Conservation (phyloP, 2,113 vertebrate species). For the Euleptes europaea region DNA sequence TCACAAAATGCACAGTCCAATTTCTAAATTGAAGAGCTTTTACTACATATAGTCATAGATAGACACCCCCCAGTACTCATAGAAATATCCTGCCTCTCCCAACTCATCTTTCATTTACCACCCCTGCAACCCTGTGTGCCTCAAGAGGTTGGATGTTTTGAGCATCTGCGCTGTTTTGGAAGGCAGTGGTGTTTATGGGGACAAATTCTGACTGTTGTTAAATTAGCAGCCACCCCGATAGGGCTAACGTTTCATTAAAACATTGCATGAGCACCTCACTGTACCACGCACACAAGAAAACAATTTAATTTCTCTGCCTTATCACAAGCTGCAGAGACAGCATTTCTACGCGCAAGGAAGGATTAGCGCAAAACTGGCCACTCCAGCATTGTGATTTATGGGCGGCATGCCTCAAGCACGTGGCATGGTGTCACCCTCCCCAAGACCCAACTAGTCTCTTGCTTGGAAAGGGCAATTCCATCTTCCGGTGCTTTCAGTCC, state of each 20-base stretch:
- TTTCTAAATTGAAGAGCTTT: neutral
- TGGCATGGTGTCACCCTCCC: neutral
- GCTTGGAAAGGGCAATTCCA: neutral
- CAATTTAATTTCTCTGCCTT: constrained; percentile 28
- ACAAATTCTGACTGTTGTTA: neutral
- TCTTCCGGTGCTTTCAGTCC: neutral
- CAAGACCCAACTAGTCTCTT: neutral
- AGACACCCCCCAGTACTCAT: neutral
- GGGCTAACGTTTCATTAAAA: constrained; percentile 14
- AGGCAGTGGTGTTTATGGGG: neutral
- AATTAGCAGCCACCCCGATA: neutral
- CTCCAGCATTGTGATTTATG: neutral
- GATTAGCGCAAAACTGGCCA: constrained; percentile 11
- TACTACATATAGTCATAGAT: too few species aligned
- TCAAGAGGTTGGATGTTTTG: too few species aligned
- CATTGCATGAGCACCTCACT: neutral
- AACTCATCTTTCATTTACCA: neutral
- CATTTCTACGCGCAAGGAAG: neutral
- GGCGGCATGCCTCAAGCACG: neutral
- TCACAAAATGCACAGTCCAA: neutral
- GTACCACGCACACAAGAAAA: neutral
- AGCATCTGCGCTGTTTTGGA: neutral
- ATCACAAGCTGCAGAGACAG: constrained; percentile 28
- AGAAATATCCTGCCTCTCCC: neutral
- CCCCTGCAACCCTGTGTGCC: neutral